Evolutionary conservation across 1,140 invertebrate species (phyloP).

Genomic region (Bombus breviceps): DNA sequence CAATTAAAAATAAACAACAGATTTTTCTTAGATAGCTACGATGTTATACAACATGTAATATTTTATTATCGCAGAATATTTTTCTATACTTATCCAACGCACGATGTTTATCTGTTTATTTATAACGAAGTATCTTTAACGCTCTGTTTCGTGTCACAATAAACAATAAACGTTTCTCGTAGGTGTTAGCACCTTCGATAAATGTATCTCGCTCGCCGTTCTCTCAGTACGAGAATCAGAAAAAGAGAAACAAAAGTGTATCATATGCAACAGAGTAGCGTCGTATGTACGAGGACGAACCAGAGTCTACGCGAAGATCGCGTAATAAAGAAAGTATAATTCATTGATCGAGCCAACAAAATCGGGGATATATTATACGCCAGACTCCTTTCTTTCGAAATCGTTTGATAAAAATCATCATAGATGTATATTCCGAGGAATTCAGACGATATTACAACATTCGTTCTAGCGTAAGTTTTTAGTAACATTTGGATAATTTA

Average conservation of each 20-base stretch:
- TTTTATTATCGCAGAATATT: constrained; percentile 22
- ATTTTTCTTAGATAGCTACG: background rate
- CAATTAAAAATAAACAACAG: background rate
- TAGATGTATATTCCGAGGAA: background rate
- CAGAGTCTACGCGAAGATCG: constrained; percentile 52
- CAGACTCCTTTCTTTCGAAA: constrained; percentile 19
- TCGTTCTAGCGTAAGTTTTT: background rate
- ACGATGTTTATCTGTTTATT: constrained; percentile 21
- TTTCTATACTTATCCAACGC: constrained; percentile 33
- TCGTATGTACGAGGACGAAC: constrained; percentile 53
- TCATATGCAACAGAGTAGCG: constrained; percentile 30
- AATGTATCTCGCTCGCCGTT: constrained; percentile 23
- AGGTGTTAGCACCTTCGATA: background rate
- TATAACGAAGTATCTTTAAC: background rate
- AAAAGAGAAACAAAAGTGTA: constrained; percentile 5
- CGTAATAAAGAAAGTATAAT: constrained; percentile 66
- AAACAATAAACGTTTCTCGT: background rate
- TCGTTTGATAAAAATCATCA: background rate
- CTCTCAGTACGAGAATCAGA: constrained; percentile 52
- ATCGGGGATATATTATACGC: background rate
- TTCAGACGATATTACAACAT: background rate
- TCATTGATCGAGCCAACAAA: constrained; percentile 57
- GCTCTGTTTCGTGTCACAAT: background rate
- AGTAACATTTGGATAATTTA: background rate
- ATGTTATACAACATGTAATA: background rate